Evolutionary conservation across 2,113 vertebrate species (phyloP), one percentile per base, ranked within the genome.

Genomic region (Pogonocichla stellata): DNA sequence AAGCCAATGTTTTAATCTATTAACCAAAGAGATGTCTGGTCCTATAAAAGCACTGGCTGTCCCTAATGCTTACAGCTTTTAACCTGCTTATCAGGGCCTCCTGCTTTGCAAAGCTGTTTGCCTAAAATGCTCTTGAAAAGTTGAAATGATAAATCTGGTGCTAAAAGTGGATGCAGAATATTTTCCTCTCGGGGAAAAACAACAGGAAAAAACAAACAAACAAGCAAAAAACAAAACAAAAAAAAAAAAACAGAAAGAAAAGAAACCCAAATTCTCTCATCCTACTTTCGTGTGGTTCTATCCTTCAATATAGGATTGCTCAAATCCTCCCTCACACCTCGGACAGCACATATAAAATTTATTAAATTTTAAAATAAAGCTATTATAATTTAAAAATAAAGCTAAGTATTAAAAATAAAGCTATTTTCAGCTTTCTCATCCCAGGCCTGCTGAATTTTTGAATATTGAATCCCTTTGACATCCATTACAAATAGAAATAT

Each of bases 101-200:
- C 84, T 92, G 96, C 96, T 97, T 97, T 69, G 96, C 96, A 65
- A 93, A 93, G 83, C 88, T 95, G 48, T 95, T 70, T 57, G 89
- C 91, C 65, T 96, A 83, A 89, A 97, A 77, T 6, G 94, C 90
- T 91, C 2, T 38, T 31, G 66, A 94, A 96, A 95, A 96, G 96
- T 95, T 97, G 95, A 97, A 97, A 96, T 97, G 96, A 97, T 96
- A 80, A 95, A 97, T 95, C 92, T 0, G 22, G 43, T 70, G 71
- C 77, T 90, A 56, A 92, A 91, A 96, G 85, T 0, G 42, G 64
- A 95, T 77, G 74, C 90, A 96, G 92, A 85, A 80, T 93, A 84
- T 92, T 88, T 88, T 96, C 92, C 92, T 94, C 86, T 88, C 10
- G 5, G 86, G 23, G 16, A 22, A 86, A 45, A 82, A 50, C 51